These are phyloP conservation scores for Lepisosteus osseus DNA, from an alignment of 2,113 vertebrate species.

Conservation along the genomic window DNA sequence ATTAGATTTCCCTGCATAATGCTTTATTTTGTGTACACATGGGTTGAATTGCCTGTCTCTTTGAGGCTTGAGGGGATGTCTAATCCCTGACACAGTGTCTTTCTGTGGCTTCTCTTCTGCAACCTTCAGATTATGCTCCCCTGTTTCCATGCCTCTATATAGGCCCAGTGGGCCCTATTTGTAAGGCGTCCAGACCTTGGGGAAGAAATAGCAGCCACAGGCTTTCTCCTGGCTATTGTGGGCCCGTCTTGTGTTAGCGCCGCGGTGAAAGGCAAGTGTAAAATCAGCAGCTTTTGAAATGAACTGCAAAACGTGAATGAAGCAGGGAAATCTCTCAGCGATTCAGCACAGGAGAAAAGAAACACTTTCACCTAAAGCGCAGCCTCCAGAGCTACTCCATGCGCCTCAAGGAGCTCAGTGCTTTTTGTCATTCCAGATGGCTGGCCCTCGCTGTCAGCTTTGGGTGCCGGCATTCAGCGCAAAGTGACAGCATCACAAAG, in stretches of 20 bases:
- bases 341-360: background rate
- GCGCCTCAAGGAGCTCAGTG: background rate
- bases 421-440: background rate
- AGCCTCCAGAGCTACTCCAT: background rate
- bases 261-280: background rate
- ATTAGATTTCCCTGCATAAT: too few relatives aligned
- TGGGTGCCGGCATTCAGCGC: background rate
- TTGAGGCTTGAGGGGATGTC: background rate
- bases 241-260: background rate
- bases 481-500: background rate
- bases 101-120: background rate
- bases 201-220: background rate
- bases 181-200: background rate
- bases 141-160: background rate
- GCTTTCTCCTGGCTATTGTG: background rate
- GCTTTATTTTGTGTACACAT: background rate
- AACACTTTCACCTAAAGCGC: background rate
- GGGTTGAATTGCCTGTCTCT: background rate
- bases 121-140: too few relatives aligned
- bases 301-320: background rate
- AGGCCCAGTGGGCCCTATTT: background rate
- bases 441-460: background rate
- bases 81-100: background rate
- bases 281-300: background rate
- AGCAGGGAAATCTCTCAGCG: background rate